Base-by-base conservation (phyloP, 2,888 invertebrate species). In the Torymus tubicola region DNA sequence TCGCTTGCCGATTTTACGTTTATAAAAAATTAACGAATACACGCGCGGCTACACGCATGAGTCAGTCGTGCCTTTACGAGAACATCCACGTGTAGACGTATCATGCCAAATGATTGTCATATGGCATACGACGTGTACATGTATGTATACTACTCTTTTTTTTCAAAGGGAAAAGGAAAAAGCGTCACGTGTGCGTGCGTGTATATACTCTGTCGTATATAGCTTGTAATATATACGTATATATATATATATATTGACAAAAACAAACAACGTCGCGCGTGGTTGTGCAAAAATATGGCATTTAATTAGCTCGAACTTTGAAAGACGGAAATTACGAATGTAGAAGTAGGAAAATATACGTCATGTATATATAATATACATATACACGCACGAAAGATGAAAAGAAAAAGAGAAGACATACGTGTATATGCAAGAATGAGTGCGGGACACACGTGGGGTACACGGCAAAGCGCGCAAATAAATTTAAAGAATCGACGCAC, bases 361-460 rank as follows among this genome's bases (percentile, higher is more conserved):
- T n/a, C 2, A 21, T 21, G 21, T 21, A 21, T 21, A 21, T 52
- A 55, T 11, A n/a, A n/a, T n/a, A n/a, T n/a, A n/a, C n/a, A n/a
- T n/a, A n/a, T n/a, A n/a, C n/a, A n/a, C n/a, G n/a, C n/a, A 16
- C 31, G 58, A 55, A 58, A 12, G 81, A 79, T 70, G 77, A 79
- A 78, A 80, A 31, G 79, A 71, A 78, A 78, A 67, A 81, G 70
- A 76, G 50, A 69, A 74, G 64, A 81, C 79, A 75, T 21, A 21
- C 2, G 21, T 2, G 2, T 2, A 21, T 2, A 2, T 21, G 21
- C 21, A 21, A 21, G 21, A 2, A 21, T 21, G 21, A 21, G 21
- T 21, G 21, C 21, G 21, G n/a, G n/a, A n/a, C n/a, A 81, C 79
- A 75, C n/a, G 18, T 52, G 50, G 53, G 53, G 55, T 31, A 31